phyloP scores from a whole-genome alignment of 2,113 vertebrate species.

The Collichthys lucidus region DNA sequence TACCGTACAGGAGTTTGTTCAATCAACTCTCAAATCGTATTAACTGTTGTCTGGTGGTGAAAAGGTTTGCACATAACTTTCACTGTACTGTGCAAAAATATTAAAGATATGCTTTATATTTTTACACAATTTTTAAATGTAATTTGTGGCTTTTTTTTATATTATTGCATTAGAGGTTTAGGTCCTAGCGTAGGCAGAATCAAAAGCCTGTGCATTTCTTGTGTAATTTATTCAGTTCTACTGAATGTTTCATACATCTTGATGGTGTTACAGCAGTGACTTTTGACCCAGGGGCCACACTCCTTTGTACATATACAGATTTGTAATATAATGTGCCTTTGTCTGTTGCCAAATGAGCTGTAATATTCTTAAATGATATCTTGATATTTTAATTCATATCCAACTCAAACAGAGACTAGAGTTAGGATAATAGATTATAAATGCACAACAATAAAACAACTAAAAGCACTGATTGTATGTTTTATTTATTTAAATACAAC shows the following conservation, averaged over 20 bases:
- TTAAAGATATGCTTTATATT: constrained; percentile 65
- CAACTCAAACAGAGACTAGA: constrained; percentile 35
- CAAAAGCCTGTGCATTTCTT: constrained; percentile 30
- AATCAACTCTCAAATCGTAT: constrained; percentile 64
- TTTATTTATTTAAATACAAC: constrained; percentile 36
- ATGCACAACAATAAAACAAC: constrained; percentile 65
- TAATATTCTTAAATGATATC: constrained; percentile 56
- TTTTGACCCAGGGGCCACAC: constrained; percentile 47
- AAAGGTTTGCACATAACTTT: constrained; percentile 48
- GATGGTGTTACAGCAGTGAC: constrained; percentile 35
- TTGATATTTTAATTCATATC: constrained; percentile 28
- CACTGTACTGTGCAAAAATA: constrained; percentile 45
- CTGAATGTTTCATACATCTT: constrained; percentile 50
- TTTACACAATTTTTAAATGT: constrained; percentile 65
- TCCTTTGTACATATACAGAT: constrained; percentile 74
- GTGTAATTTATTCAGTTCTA: constrained; percentile 67
- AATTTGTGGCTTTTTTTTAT: constrained; percentile 64
- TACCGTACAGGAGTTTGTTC: constrained; percentile 31
- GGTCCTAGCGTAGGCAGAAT: constrained; percentile 45
- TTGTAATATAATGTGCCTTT: constrained; percentile 67
- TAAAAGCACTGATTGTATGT: constrained; percentile 15
- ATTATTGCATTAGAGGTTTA: constrained; percentile 33
- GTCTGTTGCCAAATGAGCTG: constrained; percentile 60
- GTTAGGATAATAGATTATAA: constrained; percentile 29
- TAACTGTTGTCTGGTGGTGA: constrained; percentile 11